phyloP scores from a whole-genome alignment of 2,113 vertebrate species.

The Caranx melampygus region DNA sequence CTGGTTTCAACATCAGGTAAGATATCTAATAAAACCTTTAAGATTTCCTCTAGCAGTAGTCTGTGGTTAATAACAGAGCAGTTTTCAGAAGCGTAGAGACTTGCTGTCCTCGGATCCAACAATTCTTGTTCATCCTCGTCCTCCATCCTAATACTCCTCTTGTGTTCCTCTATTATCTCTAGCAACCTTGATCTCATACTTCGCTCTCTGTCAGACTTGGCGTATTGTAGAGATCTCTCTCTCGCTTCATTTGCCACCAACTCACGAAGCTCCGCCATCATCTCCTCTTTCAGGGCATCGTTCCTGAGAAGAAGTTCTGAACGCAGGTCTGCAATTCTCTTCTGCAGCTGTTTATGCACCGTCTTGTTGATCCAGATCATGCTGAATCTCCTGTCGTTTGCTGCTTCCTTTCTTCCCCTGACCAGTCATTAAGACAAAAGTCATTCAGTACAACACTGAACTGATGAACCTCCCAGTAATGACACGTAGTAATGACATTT shows the following conservation, averaged over 20 bases:
- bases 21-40: not conserved
- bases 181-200: not conserved
- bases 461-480: not conserved
- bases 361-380: constrained; percentile 20
- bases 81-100: not conserved
- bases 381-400: constrained; percentile 8
- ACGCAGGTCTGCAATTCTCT: not conserved
- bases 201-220: not conserved
- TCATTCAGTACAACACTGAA: not conserved
- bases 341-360: constrained; percentile 37
- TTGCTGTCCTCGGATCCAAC: not conserved
- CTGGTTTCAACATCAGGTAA: not conserved
- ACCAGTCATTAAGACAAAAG: not conserved
- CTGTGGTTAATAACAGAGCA: not conserved
- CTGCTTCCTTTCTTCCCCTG: not conserved
- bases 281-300: not conserved
- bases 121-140: not conserved
- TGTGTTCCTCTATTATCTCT: not conserved
- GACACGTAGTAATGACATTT: not conserved
- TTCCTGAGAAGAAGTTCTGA: constrained; percentile 8
- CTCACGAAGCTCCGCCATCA: not conserved
- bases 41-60: not conserved
- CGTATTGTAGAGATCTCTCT: not conserved
- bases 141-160: not conserved
- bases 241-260: not conserved